These are phyloP conservation scores for Tyria jacobaeae DNA, from an alignment of 2,888 invertebrate genomes.

Conservation along the genomic window DNA sequence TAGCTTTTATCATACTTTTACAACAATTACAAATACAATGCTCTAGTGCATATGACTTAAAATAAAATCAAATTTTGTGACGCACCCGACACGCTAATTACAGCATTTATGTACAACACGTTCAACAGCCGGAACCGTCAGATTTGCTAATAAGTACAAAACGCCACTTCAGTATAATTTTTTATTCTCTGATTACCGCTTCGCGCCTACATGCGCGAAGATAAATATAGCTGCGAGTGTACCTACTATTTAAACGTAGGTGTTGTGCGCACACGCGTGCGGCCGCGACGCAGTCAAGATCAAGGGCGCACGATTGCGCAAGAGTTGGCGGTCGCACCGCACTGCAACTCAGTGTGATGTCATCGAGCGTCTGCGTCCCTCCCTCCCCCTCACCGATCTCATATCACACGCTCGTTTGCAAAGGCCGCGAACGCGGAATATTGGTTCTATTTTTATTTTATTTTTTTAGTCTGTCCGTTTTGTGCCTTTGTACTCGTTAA, in stretches of 20 bases:
- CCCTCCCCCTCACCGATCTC: conserved; percentile 61
- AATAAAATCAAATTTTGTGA: conserved; percentile 37
- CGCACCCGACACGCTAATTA: conserved; percentile 57
- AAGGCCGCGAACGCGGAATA: conserved; percentile 79
- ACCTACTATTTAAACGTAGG: conserved; percentile 68
- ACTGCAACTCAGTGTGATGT: conserved; percentile 83
- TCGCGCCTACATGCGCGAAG: conserved; percentile 78
- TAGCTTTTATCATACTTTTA: not conserved
- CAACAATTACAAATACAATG: conserved; percentile 17
- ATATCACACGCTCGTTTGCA: conserved; percentile 59
- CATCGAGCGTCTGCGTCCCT: conserved; percentile 74
- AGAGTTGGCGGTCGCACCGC: conserved; percentile 83
- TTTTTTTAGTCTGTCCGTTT: too few relatives aligned
- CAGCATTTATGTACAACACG: conserved; percentile 55
- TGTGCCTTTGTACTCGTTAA: too few relatives aligned
- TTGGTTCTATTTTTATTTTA: conserved; percentile 79
- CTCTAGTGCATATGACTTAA: conserved; percentile 33
- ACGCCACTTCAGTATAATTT: conserved; percentile 63
- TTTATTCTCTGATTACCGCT: conserved; percentile 71
- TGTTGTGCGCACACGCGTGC: conserved; percentile 78
- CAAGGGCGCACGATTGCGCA: conserved; percentile 86
- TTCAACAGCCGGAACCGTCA: conserved; percentile 68
- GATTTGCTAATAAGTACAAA: conserved; percentile 69
- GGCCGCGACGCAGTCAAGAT: conserved; percentile 86
- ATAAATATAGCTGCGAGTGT: conserved; percentile 79